These are phyloP conservation scores for Dioctria rufipes DNA, from an alignment of 2,888 invertebrate species.

Conservation along the genomic window DNA sequence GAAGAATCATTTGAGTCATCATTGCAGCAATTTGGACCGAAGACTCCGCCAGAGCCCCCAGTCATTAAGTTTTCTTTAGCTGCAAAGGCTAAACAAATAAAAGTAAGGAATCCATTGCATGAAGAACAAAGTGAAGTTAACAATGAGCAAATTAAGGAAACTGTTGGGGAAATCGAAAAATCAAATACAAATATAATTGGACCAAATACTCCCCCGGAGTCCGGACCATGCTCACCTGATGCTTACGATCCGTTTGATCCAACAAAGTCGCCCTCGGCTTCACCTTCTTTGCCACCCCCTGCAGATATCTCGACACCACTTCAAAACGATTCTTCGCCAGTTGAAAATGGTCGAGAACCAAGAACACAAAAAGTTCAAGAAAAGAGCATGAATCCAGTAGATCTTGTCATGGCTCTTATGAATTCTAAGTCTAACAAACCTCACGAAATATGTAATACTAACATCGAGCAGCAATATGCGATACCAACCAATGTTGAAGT, in stretches of 20 bases:
- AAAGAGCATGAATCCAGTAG: slow-evolving; percentile 75
- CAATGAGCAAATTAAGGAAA: slow-evolving; percentile 54
- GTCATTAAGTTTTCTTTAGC: slow-evolving; percentile 75
- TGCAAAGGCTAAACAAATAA: slow-evolving; percentile 72
- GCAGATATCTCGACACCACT: slow-evolving; percentile 59
- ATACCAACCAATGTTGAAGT: slow-evolving; percentile 13
- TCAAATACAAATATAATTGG: slow-evolving; percentile 74
- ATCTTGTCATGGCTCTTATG: slow-evolving; percentile 76
- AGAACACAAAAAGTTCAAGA: slow-evolving; percentile 60
- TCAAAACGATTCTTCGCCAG: slow-evolving; percentile 57
- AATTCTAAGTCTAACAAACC: slow-evolving; percentile 67
- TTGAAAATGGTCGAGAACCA: slow-evolving; percentile 48
- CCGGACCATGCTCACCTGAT: slow-evolving; percentile 82
- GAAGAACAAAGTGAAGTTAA: slow-evolving; percentile 74
- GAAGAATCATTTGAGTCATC: slow-evolving; percentile 57
- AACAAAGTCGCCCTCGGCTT: slow-evolving; percentile 79
- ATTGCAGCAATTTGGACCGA: slow-evolving; percentile 76
- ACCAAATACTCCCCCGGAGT: slow-evolving; percentile 81
- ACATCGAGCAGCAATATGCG: slow-evolving; percentile 59
- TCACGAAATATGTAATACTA: slow-evolving; percentile 64
- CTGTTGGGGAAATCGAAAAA: slow-evolving; percentile 57
- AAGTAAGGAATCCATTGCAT: slow-evolving; percentile 76
- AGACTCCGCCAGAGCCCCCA: slow-evolving; percentile 83
- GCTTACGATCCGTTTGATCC: slow-evolving; percentile 95
- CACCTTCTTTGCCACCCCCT: slow-evolving; percentile 68